Percentiles rank a stretch among this genome's conserved stretches.
phyloP scores from a whole-genome alignment of 2,113 vertebrate genomes.

The Leiothrix lutea region DNA sequence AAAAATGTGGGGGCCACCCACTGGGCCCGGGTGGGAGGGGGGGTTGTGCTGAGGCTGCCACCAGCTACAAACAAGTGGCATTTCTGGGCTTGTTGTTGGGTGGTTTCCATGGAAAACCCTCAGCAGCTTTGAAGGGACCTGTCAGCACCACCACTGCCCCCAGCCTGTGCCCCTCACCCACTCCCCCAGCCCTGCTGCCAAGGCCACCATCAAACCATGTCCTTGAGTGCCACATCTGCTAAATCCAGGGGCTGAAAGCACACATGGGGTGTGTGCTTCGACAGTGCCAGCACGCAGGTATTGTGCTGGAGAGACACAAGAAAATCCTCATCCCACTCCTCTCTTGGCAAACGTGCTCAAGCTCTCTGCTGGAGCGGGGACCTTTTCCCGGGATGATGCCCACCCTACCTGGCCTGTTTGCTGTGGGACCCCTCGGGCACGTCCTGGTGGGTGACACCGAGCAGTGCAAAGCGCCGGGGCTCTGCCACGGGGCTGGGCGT shows the following conservation, averaged over 20 bases:
- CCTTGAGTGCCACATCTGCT: not conserved
- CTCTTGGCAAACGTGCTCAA: rapidly evolving
- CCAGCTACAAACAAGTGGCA: not conserved
- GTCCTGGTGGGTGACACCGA: rapidly evolving
- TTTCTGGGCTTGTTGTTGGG: not conserved
- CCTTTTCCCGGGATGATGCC: rapidly evolving
- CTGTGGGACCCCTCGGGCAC: not conserved
- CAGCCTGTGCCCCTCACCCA: not conserved
- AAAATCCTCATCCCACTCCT: not conserved
- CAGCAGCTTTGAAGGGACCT: not conserved
- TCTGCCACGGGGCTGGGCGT: rapidly evolving
- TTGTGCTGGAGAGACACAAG: too few relatives aligned
- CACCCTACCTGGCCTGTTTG: not conserved
- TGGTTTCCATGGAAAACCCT: not conserved
- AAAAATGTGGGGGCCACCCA: not conserved
- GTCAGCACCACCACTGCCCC: rapidly evolving
- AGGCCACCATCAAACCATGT: not conserved
- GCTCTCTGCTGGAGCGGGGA: rapidly evolving
- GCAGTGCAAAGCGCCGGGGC: rapidly evolving
- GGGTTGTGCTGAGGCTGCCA: not conserved
- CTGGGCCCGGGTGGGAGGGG: rapidly evolving
- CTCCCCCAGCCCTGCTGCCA: not conserved
- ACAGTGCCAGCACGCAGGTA: rapidly evolving
- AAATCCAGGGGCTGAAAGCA: too few relatives aligned
- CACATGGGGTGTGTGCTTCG: rapidly evolving